phyloP scores from a whole-genome alignment of 2,113 vertebrate genomes.

The Mystacornis crossleyi region DNA sequence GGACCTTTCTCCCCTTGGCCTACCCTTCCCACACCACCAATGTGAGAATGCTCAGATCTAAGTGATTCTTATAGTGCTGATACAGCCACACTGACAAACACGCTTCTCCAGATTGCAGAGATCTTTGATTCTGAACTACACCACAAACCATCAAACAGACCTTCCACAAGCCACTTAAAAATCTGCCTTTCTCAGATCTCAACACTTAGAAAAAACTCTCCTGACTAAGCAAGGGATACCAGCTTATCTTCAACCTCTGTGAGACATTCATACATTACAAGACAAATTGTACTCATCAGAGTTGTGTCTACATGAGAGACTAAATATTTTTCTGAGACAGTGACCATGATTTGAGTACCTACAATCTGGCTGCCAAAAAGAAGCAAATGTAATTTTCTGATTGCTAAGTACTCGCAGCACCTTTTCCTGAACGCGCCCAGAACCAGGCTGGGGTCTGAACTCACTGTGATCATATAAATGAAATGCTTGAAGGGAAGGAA shows the following conservation, averaged over 20 bases:
- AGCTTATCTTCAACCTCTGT: neutral
- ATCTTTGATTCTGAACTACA: neutral
- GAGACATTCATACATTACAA: fast-evolving
- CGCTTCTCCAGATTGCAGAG: neutral
- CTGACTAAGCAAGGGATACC: neutral
- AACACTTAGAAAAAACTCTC: neutral
- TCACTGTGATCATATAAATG: neutral
- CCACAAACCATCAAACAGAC: neutral
- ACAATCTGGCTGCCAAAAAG: neutral
- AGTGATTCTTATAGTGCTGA: neutral
- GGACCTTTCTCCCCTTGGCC: neutral
- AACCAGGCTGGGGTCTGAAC: neutral
- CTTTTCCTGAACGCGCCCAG: neutral
- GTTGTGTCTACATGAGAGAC: neutral
- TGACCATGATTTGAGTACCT: neutral
- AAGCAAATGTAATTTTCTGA: neutral
- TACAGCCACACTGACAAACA: neutral
- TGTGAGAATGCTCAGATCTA: neutral
- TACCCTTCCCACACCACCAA: neutral
- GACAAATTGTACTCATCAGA: neutral
- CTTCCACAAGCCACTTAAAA: neutral
- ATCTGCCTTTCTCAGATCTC: neutral
- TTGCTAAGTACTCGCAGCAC: neutral
- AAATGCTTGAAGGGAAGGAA: neutral
- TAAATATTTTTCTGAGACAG: neutral